A percentile compares a stretch with the other conserved stretches of the same genome.
These are phyloP conservation scores for Eurystomus gularis DNA, from an alignment of 2,113 vertebrate species.

Conservation along the genomic window DNA sequence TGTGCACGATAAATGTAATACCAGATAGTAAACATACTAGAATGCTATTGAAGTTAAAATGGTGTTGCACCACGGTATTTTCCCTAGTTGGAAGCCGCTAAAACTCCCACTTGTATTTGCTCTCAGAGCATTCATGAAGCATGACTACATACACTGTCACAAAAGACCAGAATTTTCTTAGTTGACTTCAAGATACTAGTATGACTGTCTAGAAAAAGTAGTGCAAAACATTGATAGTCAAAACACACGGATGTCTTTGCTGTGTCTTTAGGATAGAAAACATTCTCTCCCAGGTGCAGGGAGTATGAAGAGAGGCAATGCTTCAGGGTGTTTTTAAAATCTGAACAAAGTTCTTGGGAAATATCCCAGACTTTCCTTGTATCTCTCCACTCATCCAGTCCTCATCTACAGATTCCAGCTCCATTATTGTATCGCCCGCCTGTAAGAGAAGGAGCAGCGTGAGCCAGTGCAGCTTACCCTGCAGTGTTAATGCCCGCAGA, in stretches of 20 bases:
- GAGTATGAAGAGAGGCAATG: constrained; percentile 8
- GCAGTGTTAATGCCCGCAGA: not conserved
- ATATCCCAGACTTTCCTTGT: constrained; percentile 83
- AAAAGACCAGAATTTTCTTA: not conserved
- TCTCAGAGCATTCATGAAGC: not conserved
- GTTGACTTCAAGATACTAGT: constrained; percentile 53
- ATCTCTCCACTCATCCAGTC: constrained; percentile 91
- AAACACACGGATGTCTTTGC: not conserved
- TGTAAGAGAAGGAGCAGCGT: constrained; percentile 62
- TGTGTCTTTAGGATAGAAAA: constrained; percentile 48
- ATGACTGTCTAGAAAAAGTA: constrained; percentile 76
- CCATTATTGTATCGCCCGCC: constrained; percentile 84
- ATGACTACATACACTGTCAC: constrained; percentile 20
- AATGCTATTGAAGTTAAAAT: constrained; percentile 37
- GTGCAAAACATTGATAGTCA: constrained; percentile 82
- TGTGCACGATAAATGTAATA: constrained; percentile 43
- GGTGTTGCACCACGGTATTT: constrained; percentile 38
- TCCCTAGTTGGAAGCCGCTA: not conserved
- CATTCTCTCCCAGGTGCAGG: constrained; percentile 10
- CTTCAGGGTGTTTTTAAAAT: constrained; percentile 71
- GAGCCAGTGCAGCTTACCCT: not conserved
- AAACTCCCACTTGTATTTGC: not conserved
- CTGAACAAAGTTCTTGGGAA: constrained; percentile 88
- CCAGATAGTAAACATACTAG: constrained; percentile 33
- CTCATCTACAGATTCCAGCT: constrained; percentile 81